Conservation (phyloP, 2,888 invertebrate species). For the Periphyllus acericola region DNA sequence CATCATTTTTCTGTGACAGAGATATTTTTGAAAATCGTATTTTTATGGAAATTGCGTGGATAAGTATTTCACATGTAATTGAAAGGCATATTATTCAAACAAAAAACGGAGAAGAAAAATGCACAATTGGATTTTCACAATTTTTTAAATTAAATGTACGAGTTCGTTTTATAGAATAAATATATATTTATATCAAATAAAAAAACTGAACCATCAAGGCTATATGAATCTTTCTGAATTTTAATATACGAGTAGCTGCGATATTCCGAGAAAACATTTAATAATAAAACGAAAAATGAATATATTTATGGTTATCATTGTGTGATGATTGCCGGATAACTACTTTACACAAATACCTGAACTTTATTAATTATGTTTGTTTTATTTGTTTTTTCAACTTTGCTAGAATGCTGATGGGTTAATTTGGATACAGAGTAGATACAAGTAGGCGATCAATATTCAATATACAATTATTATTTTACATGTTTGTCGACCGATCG, state of each 20-base stretch:
- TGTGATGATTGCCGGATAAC: too few relatives aligned
- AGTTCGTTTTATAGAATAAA: not conserved
- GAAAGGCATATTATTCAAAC: slow-evolving; percentile 12
- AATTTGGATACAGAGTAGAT: not conserved
- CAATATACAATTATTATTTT: not conserved
- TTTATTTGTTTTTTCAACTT: not conserved
- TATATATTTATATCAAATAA: not conserved
- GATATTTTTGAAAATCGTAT: slow-evolving; percentile 4
- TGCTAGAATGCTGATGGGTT: not conserved
- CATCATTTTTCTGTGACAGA: not conserved
- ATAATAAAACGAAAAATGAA: too few relatives aligned
- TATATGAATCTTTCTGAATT: not conserved
- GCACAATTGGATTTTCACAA: not conserved
- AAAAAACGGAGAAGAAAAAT: not conserved
- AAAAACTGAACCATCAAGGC: not conserved
- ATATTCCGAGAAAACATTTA: too few relatives aligned
- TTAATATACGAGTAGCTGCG: not conserved
- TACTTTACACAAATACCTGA: too few relatives aligned
- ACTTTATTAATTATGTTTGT: too few relatives aligned
- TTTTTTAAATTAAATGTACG: not conserved
- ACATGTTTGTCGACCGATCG: not conserved
- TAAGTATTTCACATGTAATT: not conserved
- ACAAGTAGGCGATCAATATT: too few relatives aligned
- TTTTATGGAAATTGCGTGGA: not conserved
- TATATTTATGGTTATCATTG: too few relatives aligned